Base-by-base conservation (phyloP, 1,140 invertebrate species). In the Sesamia nonagrioides region DNA sequence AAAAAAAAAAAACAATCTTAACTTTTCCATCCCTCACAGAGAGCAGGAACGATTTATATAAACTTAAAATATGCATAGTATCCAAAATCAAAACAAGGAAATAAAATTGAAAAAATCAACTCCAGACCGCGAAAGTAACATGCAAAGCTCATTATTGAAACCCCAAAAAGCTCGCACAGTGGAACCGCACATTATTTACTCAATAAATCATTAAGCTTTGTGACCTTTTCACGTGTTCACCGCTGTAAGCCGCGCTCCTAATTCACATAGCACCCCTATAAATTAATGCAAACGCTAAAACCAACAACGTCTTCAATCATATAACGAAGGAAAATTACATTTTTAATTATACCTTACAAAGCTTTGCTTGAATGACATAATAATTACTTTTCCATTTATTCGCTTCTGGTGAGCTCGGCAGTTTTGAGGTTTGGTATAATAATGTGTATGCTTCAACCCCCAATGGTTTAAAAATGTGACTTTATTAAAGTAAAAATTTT, bases 191-290 rank as follows among this genome's bases (percentile, higher is more conserved):
- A 54, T 54, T 71, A 71, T 71, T 52, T 54, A 33, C 48, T 71
- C 48, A 52, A 71, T 71, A 71, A 71, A 71, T 71, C 68, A 71
- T 71, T 71, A 37, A 15, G 40, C 68, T 71, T 71, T 71, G 68
- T 54, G 68, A 33, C n/a, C 27, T 48, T 71, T 71, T 54, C 45
- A 54, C 37, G 50, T 18, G 50, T 71, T 71, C 15, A 52, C 6
- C 42, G 18, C 37, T 54, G 13, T 17, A 71, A 52, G n/a, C 33
- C 48, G 15, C 45, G 18, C 11, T 21, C 37, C 27, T 71, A 52
- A 71, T 71, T 71, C 27, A 54, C 48, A 68, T 9, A 27, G 48
- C 68, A 6, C 27, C 7, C 0, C 40, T 52, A 54, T 71, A 54
- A 71, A 71, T 71, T 54, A 54, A 17, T 54, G 54, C 48, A 54